Base-by-base conservation (phyloP, 2,888 invertebrate genomes). In the Hydrotaea diabolus region DNA sequence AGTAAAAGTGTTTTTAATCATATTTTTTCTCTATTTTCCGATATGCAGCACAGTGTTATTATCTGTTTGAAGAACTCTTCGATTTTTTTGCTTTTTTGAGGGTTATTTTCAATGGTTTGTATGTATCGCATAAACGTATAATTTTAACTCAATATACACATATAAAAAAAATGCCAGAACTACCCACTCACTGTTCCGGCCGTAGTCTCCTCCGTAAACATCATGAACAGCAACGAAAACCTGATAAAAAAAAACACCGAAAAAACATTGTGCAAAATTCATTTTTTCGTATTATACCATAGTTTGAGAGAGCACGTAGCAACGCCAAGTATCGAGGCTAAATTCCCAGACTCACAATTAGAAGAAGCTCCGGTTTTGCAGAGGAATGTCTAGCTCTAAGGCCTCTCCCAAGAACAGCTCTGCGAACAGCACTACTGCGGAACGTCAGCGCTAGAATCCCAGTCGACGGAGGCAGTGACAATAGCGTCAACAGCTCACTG, bases 331-430 rank as follows among this genome's bases (percentile, higher is more conserved):
- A n/a, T 8, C 39, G 21, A 17, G 39, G 36, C 80, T 15, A 85
- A 80, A 85, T 85, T 80, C 82, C 77, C 49, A 82, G 74, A 82
- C 77, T 75, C 74, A 85, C 77, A 80, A 80, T 82, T 80, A 75
- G 74, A 80, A 75, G 71, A 69, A 13, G 23, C 73, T 74, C 62
- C 17, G 2, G 21, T 17, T 36, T 62, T 78, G 43, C 55, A 13
- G 23, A 69, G 69, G 46, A 69, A 46, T 69, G 43, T 69, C 64
- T 77, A 36, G 66, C 21, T 15, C 17, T 64, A 57, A 5, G 53
- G 49, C 77, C 69, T 43, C 21, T 15, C 36, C 31, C n/a, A 23
- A 39, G 39, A 39, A 39, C 39, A 8, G 39, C 5, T 4, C 39
- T 11, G 39, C 5, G 5, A 23, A 46, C 80, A 53, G 82, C 78